Conservation (phyloP, 2,797 vertebrate species). For the Phrynocephalus forsythii region DNA sequence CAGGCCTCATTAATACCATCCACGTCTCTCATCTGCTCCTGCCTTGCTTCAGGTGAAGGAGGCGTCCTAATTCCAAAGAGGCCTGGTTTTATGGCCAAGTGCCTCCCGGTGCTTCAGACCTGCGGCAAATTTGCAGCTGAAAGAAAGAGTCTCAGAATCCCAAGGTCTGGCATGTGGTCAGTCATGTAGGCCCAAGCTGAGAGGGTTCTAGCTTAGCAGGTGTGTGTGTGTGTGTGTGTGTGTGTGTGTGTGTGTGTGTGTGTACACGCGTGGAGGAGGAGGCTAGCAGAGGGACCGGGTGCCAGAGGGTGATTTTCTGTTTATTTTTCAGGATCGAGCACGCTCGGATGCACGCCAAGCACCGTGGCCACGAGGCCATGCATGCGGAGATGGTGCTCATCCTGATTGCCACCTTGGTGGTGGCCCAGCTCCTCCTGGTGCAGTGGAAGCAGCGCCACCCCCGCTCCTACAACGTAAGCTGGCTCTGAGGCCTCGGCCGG, state of each 20-base stretch:
- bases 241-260: too few relatives aligned
- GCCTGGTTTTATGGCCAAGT: too few relatives aligned
- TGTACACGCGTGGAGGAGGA: background rate
- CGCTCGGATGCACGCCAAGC: constrained; percentile 96
- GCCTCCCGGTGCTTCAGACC: too few relatives aligned
- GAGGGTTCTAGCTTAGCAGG: too few relatives aligned
- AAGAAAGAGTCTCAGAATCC: too few relatives aligned
- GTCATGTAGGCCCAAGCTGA: too few relatives aligned
- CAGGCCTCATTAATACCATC: too few relatives aligned
- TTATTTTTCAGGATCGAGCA: constrained; percentile 89
- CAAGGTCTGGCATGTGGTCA: too few relatives aligned
- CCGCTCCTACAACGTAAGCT: constrained; percentile 96
- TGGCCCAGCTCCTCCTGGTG: constrained; percentile 95
- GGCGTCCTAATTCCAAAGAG: too few relatives aligned
- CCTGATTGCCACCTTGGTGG: constrained; percentile 94
- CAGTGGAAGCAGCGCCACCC: constrained; percentile 98
- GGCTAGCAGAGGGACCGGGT: background rate
- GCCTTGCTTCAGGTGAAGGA: background rate
- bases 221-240: too few relatives aligned
- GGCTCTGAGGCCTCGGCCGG: background rate
- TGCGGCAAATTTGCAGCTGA: too few relatives aligned
- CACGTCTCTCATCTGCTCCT: background rate
- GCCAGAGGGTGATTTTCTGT: fast-evolving
- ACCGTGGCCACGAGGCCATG: constrained; percentile 98
- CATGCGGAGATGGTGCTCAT: constrained; percentile 99